A percentile compares a stretch with the other conserved stretches of the same genome.
These are phyloP conservation scores for Nyctereutes procyonoides DNA, from an alignment of 2,113 vertebrate genomes.

Conservation along the genomic window DNA sequence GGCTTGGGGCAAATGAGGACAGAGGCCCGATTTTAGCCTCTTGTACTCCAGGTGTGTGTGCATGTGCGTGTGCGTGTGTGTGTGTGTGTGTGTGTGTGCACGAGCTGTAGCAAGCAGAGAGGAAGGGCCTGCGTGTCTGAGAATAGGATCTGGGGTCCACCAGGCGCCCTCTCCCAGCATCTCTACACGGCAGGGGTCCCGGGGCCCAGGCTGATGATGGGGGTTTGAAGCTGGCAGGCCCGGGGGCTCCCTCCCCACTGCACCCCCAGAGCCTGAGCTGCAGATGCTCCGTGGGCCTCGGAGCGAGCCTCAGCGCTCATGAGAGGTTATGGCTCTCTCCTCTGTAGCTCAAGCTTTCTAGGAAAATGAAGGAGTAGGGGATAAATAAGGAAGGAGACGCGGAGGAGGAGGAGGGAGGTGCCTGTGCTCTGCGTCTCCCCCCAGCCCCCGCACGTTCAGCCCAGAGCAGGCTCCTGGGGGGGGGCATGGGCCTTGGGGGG, in stretches of 20 bases:
- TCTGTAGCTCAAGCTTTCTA: background rate
- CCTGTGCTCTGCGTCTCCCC: background rate
- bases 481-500: background rate
- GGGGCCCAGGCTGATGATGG: background rate
- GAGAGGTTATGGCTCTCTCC: background rate
- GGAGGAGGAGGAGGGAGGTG: background rate
- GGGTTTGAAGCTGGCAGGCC: background rate
- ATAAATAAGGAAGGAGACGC: background rate
- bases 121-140: background rate
- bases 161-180: accelerated
- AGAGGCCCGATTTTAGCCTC: accelerated
- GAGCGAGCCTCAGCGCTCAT: accelerated
- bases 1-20: accelerated
- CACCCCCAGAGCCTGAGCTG: background rate
- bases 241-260: accelerated
- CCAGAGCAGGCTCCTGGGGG: background rate
- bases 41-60: accelerated
- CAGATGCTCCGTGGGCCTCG: accelerated
- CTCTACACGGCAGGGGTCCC: accelerated
- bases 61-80: background rate
- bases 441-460: accelerated
- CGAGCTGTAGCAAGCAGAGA: background rate
- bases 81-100: background rate
- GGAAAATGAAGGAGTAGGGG: too few species aligned
- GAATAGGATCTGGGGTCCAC: background rate